Conservation (phyloP, 2,113 vertebrate genomes). For the Telmatochromis brachygnathus region DNA sequence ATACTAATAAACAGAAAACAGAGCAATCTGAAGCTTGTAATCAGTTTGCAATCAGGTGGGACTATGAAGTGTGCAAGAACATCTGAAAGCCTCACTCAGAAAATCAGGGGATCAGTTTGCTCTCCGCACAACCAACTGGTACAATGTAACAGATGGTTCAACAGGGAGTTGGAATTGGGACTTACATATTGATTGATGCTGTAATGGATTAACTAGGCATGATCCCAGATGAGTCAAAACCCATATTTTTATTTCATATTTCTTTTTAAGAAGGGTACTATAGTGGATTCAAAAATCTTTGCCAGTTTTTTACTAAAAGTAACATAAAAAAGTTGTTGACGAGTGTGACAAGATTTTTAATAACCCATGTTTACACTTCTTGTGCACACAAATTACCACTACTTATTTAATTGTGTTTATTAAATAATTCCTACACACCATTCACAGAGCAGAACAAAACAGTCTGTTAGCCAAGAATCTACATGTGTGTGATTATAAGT, state of each 20-base stretch:
- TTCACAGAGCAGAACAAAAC: background rate
- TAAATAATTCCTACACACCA: background rate
- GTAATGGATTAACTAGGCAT: background rate
- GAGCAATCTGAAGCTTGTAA: constrained; percentile 4
- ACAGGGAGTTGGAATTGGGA: background rate
- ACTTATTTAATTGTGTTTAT: background rate
- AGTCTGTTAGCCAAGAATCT: background rate
- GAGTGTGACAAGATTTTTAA: background rate
- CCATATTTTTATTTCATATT: background rate
- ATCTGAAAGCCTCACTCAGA: background rate
- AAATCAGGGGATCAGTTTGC: background rate
- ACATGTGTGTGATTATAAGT: background rate
- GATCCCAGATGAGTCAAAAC: background rate
- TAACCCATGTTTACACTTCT: background rate
- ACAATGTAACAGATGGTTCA: background rate
- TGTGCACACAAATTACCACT: background rate
- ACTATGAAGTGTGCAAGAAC: background rate
- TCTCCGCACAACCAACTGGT: background rate
- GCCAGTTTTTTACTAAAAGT: background rate
- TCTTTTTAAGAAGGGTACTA: background rate
- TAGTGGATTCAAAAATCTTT: background rate
- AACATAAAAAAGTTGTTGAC: background rate
- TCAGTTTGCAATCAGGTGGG: constrained; percentile 29
- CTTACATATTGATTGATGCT: background rate
- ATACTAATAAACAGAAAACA: constrained; percentile 38